A percentile compares a stretch with the other conserved stretches of the same genome.
phyloP scores from a whole-genome alignment of 2,113 vertebrate species.

The Ivindomyrus marchei region DNA sequence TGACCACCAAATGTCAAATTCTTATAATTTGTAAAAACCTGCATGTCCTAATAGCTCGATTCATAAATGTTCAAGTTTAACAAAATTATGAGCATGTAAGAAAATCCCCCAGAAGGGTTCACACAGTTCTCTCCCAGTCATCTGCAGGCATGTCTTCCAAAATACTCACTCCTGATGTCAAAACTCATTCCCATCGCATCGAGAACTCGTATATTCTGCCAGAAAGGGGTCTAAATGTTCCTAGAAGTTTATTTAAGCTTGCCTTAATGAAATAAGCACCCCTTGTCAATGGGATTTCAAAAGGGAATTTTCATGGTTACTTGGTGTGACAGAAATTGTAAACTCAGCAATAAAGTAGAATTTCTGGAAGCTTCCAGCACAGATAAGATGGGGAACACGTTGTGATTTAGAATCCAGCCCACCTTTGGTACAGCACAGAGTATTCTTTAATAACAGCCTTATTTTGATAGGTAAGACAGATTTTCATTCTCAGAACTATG shows the following conservation, averaged over 20 bases:
- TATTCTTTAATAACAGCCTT: background rate
- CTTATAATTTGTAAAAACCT: background rate
- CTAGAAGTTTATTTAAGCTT: constrained; percentile 21
- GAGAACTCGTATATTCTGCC: constrained; percentile 1
- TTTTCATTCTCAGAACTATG: background rate
- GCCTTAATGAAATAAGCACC: constrained; percentile 30
- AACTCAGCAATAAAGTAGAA: constrained; percentile 26
- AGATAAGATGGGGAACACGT: constrained; percentile 4
- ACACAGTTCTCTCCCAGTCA: constrained; percentile 24
- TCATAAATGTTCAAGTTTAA: background rate
- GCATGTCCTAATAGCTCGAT: background rate
- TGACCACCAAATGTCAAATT: background rate
- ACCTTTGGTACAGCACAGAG: background rate
- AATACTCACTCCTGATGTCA: constrained; percentile 48
- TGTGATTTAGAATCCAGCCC: background rate
- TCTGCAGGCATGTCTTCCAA: constrained; percentile 53
- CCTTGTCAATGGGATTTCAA: constrained; percentile 39
- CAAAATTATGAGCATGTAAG: constrained; percentile 20
- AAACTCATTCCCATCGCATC: constrained; percentile 26
- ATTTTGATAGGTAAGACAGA: background rate
- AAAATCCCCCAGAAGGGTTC: constrained; percentile 20
- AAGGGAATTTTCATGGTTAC: constrained; percentile 31
- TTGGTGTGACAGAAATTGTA: constrained; percentile 34
- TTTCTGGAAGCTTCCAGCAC: constrained; percentile 27
- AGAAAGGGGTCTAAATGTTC: constrained; percentile 30